phyloP scores from a whole-genome alignment of 2,113 vertebrate species.

The Aviceda subcristata region DNA sequence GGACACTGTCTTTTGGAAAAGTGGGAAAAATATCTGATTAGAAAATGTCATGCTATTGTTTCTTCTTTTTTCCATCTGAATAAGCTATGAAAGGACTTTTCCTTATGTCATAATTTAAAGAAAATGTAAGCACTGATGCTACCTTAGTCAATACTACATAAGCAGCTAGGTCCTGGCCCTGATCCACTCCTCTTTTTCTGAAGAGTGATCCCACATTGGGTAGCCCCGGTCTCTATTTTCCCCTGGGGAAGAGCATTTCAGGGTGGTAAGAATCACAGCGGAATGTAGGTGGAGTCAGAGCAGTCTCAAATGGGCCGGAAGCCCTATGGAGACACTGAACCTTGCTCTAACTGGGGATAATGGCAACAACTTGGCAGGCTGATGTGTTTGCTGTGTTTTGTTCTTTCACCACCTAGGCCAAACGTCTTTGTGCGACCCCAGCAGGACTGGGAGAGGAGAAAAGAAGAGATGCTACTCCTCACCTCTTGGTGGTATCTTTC shows the following conservation, averaged over 20 bases:
- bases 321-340: background rate
- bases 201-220: background rate
- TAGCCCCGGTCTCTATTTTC: background rate
- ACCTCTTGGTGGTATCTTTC: background rate
- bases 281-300: background rate
- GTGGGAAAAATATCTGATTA: constrained; percentile 67
- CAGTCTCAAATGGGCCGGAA: background rate
- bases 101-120: constrained; percentile 39
- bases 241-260: background rate
- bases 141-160: background rate
- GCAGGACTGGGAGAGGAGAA: background rate
- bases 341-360: background rate
- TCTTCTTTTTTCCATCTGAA: constrained; percentile 41
- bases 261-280: background rate
- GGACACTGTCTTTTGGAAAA: constrained; percentile 67
- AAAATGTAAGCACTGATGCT: background rate
- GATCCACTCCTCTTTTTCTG: background rate
- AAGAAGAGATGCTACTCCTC: background rate
- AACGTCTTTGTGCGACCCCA: background rate
- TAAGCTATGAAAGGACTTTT: constrained; percentile 48
- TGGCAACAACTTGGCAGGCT: background rate
- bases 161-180: background rate
- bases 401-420: background rate
- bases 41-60: constrained; percentile 66
- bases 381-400: background rate